phyloP scores from a whole-genome alignment of 1,140 invertebrate species.

The Drosophila trapezifrons region DNA sequence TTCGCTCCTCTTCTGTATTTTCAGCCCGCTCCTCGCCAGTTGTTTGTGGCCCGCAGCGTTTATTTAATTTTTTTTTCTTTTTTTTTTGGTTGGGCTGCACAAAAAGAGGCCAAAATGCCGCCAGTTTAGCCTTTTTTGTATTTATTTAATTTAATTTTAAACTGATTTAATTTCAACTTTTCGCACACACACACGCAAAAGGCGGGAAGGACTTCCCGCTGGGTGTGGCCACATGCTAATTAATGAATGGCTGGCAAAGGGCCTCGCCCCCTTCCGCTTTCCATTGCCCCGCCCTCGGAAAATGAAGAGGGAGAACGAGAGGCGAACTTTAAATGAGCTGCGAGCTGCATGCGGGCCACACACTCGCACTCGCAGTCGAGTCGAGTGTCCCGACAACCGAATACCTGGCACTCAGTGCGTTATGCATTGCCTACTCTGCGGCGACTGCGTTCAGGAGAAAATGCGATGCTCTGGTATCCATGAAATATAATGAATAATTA shows the following conservation, averaged over 20 bases:
- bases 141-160: constrained; percentile 76
- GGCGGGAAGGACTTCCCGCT: constrained; percentile 44
- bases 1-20: not conserved
- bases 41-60: constrained; percentile 61
- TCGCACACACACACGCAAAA: constrained; percentile 16
- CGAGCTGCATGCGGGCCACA: constrained; percentile 62
- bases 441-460: not conserved
- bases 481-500: no score
- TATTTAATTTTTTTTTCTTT: constrained; percentile 51
- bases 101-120: constrained; percentile 35
- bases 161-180: constrained; percentile 57
- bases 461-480: no score
- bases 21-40: constrained; percentile 3
- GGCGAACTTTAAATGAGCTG: constrained; percentile 58
- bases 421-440: no score
- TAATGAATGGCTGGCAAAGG: constrained; percentile 71
- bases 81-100: constrained; percentile 10
- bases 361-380: not conserved
- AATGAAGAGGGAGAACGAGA: constrained; percentile 9
- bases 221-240: constrained; percentile 77
- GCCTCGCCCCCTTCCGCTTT: constrained; percentile 24
- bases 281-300: not conserved
- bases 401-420: not conserved
- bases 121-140: constrained; percentile 51
- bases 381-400: not conserved